Evolutionary conservation across 2,797 vertebrate genomes (phyloP).

Genomic region (Sebastes baramenuke): DNA sequence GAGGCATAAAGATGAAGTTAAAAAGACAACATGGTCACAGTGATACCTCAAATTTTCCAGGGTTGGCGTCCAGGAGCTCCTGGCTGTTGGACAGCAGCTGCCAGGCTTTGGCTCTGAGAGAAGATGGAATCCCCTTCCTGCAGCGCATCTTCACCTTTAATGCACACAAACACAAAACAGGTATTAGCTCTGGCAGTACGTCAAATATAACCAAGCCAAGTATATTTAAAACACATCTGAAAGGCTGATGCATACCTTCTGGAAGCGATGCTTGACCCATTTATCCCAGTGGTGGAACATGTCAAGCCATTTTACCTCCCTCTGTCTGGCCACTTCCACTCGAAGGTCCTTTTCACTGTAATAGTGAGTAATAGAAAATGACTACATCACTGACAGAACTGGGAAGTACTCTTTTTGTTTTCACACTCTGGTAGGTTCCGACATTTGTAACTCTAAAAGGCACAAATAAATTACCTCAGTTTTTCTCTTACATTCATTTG

Average conservation of each 20-base stretch:
- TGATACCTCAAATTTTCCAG: constrained; percentile 88
- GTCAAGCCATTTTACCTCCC: constrained; percentile 94
- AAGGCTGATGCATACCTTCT: constrained; percentile 84
- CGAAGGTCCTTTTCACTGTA: constrained; percentile 82
- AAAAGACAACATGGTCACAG: neutral
- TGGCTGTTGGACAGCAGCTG: constrained; percentile 91
- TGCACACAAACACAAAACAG: neutral
- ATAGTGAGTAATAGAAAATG: constrained; percentile 24
- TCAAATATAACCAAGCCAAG: neutral
- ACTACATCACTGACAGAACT: neutral
- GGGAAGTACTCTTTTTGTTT: neutral
- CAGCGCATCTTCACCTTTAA: constrained; percentile 91
- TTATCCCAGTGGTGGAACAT: constrained; percentile 95
- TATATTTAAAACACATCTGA: neutral
- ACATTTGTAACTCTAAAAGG: neutral
- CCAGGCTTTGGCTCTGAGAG: constrained; percentile 90
- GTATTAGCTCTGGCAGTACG: neutral
- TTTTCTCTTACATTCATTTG: neutral
- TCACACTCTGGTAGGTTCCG: neutral
- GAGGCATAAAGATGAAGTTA: neutral
- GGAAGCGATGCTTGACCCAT: constrained; percentile 90
- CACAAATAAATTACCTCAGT: neutral
- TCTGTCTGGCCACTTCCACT: constrained; percentile 90
- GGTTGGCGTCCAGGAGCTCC: constrained; percentile 88
- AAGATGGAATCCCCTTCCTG: constrained; percentile 92